These are phyloP conservation scores for Frankliniella fusca DNA, from an alignment of 2,888 invertebrate species.

Conservation along the genomic window DNA sequence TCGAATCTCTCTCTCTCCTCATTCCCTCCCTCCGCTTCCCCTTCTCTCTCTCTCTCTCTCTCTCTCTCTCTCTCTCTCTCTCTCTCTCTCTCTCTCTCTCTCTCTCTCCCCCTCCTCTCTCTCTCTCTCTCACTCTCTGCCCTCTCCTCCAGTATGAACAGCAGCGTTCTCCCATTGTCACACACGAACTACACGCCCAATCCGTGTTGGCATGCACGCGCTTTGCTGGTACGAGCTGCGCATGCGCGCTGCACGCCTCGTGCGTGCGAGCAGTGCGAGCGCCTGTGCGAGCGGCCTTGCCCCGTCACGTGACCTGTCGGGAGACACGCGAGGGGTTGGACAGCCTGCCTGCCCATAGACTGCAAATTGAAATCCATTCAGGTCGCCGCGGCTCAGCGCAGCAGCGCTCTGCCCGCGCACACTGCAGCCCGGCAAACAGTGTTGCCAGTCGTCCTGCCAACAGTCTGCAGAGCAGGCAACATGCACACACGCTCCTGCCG, in stretches of 20 bases:
- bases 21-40: not conserved
- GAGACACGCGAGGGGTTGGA: not conserved
- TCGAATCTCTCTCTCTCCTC: not conserved
- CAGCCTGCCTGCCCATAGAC: no score
- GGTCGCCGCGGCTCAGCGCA: no score
- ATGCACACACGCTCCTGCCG: no score
- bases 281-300: not conserved
- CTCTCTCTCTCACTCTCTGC: not conserved
- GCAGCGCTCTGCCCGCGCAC: no score
- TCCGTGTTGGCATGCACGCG: not conserved
- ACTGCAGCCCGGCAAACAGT: no score
- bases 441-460: no score
- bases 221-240: not conserved
- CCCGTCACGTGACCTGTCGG: not conserved
- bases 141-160: not conserved
- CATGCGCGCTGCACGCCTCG: not conserved
- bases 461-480: no score
- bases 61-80: not conserved
- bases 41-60: no score
- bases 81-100: not conserved
- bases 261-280: not conserved
- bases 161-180: constrained; percentile 19
- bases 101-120: not conserved
- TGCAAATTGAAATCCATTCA: not conserved
- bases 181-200: not conserved